These are phyloP conservation scores for Cyprinodon tularosa DNA, from an alignment of 2,113 vertebrate species.

Conservation along the genomic window DNA sequence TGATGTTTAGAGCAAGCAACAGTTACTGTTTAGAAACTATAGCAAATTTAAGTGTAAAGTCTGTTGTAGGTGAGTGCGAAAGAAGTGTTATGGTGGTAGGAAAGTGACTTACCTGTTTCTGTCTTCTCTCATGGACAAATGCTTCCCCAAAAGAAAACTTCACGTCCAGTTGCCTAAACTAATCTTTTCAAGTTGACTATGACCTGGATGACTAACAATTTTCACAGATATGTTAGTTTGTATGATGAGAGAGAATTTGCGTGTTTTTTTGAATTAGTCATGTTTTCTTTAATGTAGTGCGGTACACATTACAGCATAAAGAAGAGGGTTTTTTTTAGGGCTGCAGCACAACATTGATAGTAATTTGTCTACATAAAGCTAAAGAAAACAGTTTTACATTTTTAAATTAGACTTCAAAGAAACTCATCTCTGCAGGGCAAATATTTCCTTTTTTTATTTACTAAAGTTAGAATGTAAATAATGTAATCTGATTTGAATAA, in stretches of 20 bases:
- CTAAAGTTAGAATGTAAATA: slow-evolving; percentile 27
- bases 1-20: too few species aligned
- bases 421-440: slow-evolving; percentile 10
- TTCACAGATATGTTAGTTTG: not conserved
- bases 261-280: not conserved
- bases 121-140: too few species aligned
- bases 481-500: slow-evolving; percentile 14
- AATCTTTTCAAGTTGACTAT: too few species aligned
- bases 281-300: slow-evolving; percentile 28
- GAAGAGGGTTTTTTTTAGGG: slow-evolving; percentile 2
- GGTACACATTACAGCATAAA: slow-evolving; percentile 22
- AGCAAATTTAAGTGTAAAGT: too few species aligned
- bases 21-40: too few species aligned
- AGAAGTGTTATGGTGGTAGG: too few species aligned
- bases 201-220: too few species aligned
- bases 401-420: slow-evolving; percentile 17
- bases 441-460: not conserved
- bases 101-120: too few species aligned
- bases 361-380: slow-evolving; percentile 13
- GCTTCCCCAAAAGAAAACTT: too few species aligned
- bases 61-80: too few species aligned
- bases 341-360: slow-evolving; percentile 40
- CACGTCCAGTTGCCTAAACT: too few species aligned
- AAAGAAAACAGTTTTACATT: slow-evolving; percentile 15
- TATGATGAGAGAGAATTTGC: not conserved